phyloP scores from a whole-genome alignment of 2,888 invertebrate species.

The Xanthorhoe designata region DNA sequence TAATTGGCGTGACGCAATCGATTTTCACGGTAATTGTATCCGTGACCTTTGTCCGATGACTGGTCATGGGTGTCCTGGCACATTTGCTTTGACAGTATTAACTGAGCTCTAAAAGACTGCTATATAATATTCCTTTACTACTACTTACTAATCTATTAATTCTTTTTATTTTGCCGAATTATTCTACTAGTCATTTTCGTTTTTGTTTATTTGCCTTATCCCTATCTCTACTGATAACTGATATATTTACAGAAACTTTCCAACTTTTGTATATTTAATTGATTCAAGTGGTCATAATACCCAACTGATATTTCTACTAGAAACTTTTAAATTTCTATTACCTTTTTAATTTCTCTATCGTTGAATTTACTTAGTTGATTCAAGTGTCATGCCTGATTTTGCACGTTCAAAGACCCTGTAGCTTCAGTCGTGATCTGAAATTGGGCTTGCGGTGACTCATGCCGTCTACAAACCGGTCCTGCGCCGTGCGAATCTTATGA shows the following conservation, averaged over 20 bases:
- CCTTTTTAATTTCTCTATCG: not conserved
- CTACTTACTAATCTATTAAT: not conserved
- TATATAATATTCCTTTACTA: not conserved
- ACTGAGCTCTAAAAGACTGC: conserved; percentile 2
- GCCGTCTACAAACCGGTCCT: conserved; percentile 36
- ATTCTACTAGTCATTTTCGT: not conserved
- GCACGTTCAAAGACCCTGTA: not conserved
- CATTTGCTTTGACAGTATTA: conserved; percentile 1
- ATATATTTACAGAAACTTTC: too few relatives aligned
- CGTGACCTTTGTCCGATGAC: conserved; percentile 26
- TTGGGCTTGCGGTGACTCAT: conserved; percentile 57
- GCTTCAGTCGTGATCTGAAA: conserved; percentile 51
- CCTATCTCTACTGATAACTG: not conserved
- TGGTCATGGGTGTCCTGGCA: conserved; percentile 41
- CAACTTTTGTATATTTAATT: too few relatives aligned
- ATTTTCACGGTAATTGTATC: conserved; percentile 21
- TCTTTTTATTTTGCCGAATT: not conserved
- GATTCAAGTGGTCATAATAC: too few relatives aligned
- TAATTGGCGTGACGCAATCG: conserved; percentile 24
- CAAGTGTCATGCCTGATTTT: not conserved
- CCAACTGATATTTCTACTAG: not conserved
- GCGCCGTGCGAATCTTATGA: conserved; percentile 36
- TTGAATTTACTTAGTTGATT: not conserved
- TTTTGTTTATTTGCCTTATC: not conserved
- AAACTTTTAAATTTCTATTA: not conserved